Percentiles rank a stretch among this genome's conserved stretches.
These are phyloP conservation scores for Chlamydotis undulata DNA, from an alignment of 2,113 vertebrate genomes.

Conservation along the genomic window DNA sequence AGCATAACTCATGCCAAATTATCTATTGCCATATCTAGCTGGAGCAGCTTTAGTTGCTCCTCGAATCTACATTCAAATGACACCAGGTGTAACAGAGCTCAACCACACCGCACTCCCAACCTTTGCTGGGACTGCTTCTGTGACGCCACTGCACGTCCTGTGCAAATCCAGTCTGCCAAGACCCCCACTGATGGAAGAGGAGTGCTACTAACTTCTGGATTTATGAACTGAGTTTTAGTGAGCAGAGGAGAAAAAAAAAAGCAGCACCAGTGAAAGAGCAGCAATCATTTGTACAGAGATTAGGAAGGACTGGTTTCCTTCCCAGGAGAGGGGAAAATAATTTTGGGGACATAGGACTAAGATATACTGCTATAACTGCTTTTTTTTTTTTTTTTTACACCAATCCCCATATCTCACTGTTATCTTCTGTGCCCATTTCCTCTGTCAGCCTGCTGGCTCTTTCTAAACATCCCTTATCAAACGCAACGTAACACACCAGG, in stretches of 20 bases:
- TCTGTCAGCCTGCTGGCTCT: not conserved
- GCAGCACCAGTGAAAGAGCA: not conserved
- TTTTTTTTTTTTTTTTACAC: not conserved
- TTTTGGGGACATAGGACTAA: not conserved
- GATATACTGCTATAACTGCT: not conserved
- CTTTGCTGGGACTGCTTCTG: not conserved
- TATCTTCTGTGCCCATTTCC: not conserved
- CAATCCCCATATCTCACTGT: not conserved
- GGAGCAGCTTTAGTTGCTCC: not conserved
- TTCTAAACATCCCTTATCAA: not conserved
- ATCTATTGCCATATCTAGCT: not conserved
- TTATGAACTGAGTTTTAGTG: not conserved
- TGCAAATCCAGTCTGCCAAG: not conserved
- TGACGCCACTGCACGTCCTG: fast-evolving
- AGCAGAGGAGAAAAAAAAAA: not conserved
- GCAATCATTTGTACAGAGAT: not conserved
- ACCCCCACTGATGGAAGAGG: not conserved
- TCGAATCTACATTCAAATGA: not conserved
- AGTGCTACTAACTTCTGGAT: too few species aligned
- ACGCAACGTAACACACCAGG: not conserved
- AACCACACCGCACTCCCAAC: not conserved
- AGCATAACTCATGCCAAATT: fast-evolving
- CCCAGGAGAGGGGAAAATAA: not conserved
- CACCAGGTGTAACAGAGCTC: fast-evolving
- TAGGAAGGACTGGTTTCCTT: not conserved